Base-by-base conservation (phyloP, 2,113 vertebrate genomes). In the Chloropsis cyanopogon region DNA sequence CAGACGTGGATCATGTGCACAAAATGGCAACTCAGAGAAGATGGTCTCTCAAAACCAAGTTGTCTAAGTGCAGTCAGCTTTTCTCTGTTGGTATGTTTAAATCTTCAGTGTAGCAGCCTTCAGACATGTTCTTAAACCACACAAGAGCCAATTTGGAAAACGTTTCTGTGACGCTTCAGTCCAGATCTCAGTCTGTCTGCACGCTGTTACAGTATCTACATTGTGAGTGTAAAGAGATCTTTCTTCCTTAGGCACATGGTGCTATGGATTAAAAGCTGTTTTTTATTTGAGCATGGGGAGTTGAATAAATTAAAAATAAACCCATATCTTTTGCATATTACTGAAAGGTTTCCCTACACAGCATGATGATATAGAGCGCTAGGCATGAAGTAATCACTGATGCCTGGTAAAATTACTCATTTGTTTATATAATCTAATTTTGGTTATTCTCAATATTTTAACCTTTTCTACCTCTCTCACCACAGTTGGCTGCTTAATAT, bases 261-360 rank as follows among this genome's bases (percentile, higher is more conserved):
- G 59, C 57, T 85, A 2, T 75, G 57, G n/a, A 52, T 82, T 87
- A 87, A 85, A 93, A 92, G 17, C 18, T 39, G 9, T 49, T 78
- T 65, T 92, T n/a, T 82, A 42, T 82, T 85, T 72, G 35, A 60
- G 19, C 71, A 17, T 79, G 14, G 33, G 13, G 10, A 82, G 17
- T 70, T 91, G 71, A 85, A 90, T 76, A 78, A 84, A 59, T 75
- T n/a, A 53, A 66, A 65, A 89, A 84, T 59, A 86, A 60, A 46
- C 8, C 23, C 4, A 8, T n/a, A 33, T 84, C 44, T 94, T 64
- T 14, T 2, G 21, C 4, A 5, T 23, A 16, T 90, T 82, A 31
- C 46, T 91, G 82, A 52, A 87, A 76, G 6, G 10, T 66, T 87
- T 88, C 23, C 35, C 25, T 76, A 6, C 49, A 33, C 81, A 82